Percentiles rank a stretch among this genome's conserved stretches.
phyloP scores from a whole-genome alignment of 92 coral and sea anemone genomes.

The Zoanthus solanderi region DNA sequence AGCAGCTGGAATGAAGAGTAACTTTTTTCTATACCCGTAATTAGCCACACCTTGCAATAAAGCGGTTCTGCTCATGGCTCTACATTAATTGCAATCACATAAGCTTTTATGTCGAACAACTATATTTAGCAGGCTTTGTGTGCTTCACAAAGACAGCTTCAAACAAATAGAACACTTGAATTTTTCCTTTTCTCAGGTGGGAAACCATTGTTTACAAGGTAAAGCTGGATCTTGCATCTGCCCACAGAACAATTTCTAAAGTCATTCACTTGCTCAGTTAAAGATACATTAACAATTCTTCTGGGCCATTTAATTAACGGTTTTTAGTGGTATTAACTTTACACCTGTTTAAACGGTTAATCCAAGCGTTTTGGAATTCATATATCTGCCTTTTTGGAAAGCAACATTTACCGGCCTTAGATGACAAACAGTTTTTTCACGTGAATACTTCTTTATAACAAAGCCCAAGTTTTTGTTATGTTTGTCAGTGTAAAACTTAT shows the following conservation, averaged over 20 bases:
- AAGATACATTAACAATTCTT: constrained; percentile 5
- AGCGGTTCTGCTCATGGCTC: no score
- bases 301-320: not conserved
- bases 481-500: not conserved
- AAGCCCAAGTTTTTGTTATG: not conserved
- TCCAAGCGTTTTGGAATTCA: not conserved
- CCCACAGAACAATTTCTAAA: not conserved
- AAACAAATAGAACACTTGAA: no score
- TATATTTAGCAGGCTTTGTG: no score
- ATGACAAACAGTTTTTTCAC: not conserved
- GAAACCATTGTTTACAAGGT: no score
- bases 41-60: no score
- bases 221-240: not conserved
- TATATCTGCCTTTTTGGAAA: not conserved
- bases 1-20: no score
- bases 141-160: no score
- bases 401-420: not conserved
- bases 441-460: not conserved
- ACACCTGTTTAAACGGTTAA: constrained; percentile 1
- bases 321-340: not conserved
- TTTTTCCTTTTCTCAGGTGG: no score
- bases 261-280: not conserved
- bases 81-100: no score
- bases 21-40: no score
- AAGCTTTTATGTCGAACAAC: no score